Evolutionary conservation across 2,113 vertebrate species (phyloP), one percentile per base, ranked within the genome.

Genomic region (Platycercus adscitus): DNA sequence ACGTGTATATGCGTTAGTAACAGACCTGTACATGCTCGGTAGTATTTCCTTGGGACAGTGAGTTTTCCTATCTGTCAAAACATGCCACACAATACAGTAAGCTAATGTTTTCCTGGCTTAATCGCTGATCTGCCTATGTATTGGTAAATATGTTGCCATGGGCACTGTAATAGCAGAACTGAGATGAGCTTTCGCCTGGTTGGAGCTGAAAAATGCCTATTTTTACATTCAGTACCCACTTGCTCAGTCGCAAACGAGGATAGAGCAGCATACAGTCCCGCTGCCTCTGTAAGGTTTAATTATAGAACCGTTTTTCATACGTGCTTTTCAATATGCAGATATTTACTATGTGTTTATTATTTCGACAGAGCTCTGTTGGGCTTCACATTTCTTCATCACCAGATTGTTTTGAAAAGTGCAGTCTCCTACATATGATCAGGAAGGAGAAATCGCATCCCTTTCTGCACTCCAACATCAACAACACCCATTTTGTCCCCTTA

Each of bases 101-200:
- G 55, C 35, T 43, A 35, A 73, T 71, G 58, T 73, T 85, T 89
- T 73, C 79, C 79, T 31, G 17, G 71, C 68, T 93, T 93, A 94
- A 82, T 93, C 69, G 12, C 83, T 81, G 37, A 88, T 81, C 68
- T 93, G 61, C 55, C 41, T 65, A 3, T 81, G 69, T 61, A 49
- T 81, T 20, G 29, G 86, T 89, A 94, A 94, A 93, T 89, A 80
- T 81, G 92, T 96, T 96, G 96, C 91, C 86, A 92, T 95, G 92
- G 96, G 88, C 92, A 93, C 92, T 89, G 86, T 70, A 81, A 58
- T 20, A 81, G 90, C 80, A 89, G 83, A 94, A 63, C 56, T 65
- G n/a, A 77, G 82, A 95, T 86, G 93, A 92, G 90, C 39, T 93
- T 80, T 80, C 1, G 29, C 65, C 77, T 95, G 56, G 53, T 61